phyloP scores from a whole-genome alignment of 2,797 vertebrate genomes.

The Gadopsis bispinosus region DNA sequence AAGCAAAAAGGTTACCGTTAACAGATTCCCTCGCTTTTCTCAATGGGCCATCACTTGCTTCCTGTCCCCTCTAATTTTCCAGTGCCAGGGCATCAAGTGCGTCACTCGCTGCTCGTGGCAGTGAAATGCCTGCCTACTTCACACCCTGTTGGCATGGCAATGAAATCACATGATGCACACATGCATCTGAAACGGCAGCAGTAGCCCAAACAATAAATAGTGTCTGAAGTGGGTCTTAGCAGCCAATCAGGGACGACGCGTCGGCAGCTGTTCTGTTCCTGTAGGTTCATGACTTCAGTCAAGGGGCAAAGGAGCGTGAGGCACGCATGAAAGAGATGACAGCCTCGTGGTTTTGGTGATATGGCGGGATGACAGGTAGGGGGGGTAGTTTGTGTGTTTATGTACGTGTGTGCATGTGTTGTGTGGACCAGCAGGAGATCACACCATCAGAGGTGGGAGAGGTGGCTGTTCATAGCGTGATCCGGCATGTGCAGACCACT shows the following conservation, averaged over 20 bases:
- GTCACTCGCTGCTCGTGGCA: slow-evolving; percentile 71
- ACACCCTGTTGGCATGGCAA: slow-evolving; percentile 75
- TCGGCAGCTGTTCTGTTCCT: slow-evolving; percentile 41
- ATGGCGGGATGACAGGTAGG: slow-evolving; percentile 55
- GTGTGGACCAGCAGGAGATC: slow-evolving; percentile 56
- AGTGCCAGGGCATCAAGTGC: slow-evolving; percentile 78
- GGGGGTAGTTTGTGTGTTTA: slow-evolving; percentile 26
- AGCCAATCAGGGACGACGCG: slow-evolving; percentile 57
- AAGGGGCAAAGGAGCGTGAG: slow-evolving; percentile 37
- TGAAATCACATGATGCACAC: slow-evolving; percentile 65
- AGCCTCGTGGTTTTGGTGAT: slow-evolving; percentile 64
- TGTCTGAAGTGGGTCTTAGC: slow-evolving; percentile 39
- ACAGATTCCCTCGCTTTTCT: slow-evolving; percentile 85
- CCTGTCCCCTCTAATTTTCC: slow-evolving; percentile 85
- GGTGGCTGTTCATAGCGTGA: slow-evolving; percentile 69
- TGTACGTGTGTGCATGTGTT: slow-evolving; percentile 19
- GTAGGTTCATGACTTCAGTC: slow-evolving; percentile 34
- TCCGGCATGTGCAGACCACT: slow-evolving; percentile 65
- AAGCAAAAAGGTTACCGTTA: slow-evolving; percentile 88
- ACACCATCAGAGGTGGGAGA: slow-evolving; percentile 65
- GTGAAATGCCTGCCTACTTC: slow-evolving; percentile 57
- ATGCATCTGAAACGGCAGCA: slow-evolving; percentile 46
- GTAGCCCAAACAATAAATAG: slow-evolving; percentile 65
- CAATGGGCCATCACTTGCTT: slow-evolving; percentile 81
- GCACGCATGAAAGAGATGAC: slow-evolving; percentile 67